These are phyloP conservation scores for Myotis daubentonii DNA, from an alignment of 2,797 vertebrate genomes.

Conservation along the genomic window DNA sequence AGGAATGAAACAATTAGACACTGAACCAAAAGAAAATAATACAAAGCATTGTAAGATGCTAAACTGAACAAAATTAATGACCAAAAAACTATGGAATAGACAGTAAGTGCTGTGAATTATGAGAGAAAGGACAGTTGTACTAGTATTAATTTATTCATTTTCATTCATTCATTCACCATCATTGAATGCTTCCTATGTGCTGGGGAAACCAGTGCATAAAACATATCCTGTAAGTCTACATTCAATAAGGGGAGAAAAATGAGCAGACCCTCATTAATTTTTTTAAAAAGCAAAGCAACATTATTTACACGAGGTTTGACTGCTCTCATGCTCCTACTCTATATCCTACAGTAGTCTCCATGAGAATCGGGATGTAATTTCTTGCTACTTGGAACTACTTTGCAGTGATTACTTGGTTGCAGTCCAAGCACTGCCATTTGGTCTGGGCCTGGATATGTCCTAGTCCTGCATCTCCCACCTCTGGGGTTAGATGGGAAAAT, in stretches of 20 bases:
- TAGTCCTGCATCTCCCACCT: constrained; percentile 2
- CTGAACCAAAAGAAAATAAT: constrained; percentile 65
- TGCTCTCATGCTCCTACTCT: constrained; percentile 43
- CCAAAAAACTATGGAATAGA: constrained; percentile 29
- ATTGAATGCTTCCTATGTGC: background rate
- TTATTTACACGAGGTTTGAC: constrained; percentile 58
- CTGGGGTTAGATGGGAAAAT: background rate
- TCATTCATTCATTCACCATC: background rate
- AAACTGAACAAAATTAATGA: constrained; percentile 62
- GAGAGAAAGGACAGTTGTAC: constrained; percentile 40
- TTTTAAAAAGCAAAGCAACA: background rate
- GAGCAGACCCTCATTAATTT: background rate
- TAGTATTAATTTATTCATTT: constrained; percentile 7
- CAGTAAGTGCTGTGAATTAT: constrained; percentile 11
- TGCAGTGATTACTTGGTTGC: constrained; percentile 36
- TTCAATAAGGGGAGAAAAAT: background rate
- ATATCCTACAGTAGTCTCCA: constrained; percentile 14
- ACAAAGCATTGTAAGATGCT: constrained; percentile 64
- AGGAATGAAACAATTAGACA: constrained; percentile 67
- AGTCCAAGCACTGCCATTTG: constrained; percentile 38
- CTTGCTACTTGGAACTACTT: constrained; percentile 49
- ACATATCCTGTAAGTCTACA: background rate
- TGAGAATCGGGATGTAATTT: constrained; percentile 53
- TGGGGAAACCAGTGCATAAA: background rate
- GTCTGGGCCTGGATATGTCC: constrained; percentile 21